Conservation (phyloP, 2,113 vertebrate species). For the Myanophis thanlyinensis region DNA sequence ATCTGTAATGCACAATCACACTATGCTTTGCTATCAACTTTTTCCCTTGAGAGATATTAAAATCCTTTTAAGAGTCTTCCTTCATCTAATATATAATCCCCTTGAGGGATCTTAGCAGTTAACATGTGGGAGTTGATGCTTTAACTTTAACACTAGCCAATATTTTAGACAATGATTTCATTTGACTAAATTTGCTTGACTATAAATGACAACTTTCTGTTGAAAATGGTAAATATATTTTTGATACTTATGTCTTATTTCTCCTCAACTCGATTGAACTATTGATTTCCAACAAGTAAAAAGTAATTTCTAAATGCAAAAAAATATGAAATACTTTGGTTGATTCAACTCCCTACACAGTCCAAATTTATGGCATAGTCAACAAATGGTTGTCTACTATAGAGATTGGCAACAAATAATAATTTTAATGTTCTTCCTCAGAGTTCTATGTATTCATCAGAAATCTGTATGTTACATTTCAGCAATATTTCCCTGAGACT, state of each 20-base stretch:
- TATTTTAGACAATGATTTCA: constrained; percentile 58
- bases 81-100: constrained; percentile 43
- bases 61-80: constrained; percentile 45
- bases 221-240: constrained; percentile 45
- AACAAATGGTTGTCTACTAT: background rate
- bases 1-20: constrained; percentile 25
- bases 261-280: background rate
- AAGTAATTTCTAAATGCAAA: background rate
- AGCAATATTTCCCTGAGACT: background rate
- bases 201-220: constrained; percentile 55
- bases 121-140: constrained; percentile 60
- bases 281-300: constrained; percentile 10
- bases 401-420: background rate
- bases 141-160: constrained; percentile 65
- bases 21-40: constrained; percentile 45
- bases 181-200: constrained; percentile 59
- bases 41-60: constrained; percentile 23
- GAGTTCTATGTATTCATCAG: background rate
- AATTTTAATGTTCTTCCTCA: background rate
- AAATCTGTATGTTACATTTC: background rate
- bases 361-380: background rate
- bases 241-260: background rate
- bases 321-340: background rate
- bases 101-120: constrained; percentile 53
- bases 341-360: background rate